Evolutionary conservation across 2,797 vertebrate species (phyloP).

Genomic region (Pipistrellus nathusii): DNA sequence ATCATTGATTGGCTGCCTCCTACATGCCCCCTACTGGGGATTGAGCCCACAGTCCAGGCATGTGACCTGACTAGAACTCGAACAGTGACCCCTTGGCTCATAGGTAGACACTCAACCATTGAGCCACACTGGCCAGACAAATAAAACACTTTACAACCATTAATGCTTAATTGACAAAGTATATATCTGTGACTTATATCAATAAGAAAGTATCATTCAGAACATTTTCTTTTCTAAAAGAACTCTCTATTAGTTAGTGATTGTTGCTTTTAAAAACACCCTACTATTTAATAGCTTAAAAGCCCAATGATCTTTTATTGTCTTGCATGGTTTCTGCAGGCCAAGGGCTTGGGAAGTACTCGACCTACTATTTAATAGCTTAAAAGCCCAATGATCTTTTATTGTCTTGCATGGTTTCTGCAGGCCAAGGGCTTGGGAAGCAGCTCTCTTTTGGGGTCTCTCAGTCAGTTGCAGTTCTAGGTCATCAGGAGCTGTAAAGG

Average conservation of each 20-base stretch:
- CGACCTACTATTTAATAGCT: not conserved
- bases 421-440: not conserved
- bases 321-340: not conserved
- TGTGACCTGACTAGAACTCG: too few species aligned
- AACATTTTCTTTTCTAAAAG: not conserved
- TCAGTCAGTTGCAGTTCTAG: too few species aligned
- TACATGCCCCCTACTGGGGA: too few species aligned
- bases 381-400: not conserved
- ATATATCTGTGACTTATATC: not conserved
- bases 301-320: not conserved
- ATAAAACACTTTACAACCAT: conserved; percentile 52
- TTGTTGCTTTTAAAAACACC: conserved; percentile 5
- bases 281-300: not conserved
- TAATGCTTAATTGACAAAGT: conserved; percentile 39
- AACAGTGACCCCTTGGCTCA: too few species aligned
- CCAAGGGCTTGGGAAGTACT: not conserved
- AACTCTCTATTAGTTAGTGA: not conserved
- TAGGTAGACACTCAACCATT: too few species aligned
- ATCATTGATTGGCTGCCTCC: too few species aligned
- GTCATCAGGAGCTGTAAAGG: not conserved
- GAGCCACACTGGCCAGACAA: not conserved
- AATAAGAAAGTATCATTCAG: not conserved
- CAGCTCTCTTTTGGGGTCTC: not conserved
- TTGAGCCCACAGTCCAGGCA: too few species aligned
- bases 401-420: not conserved